Evolutionary conservation across 2,888 invertebrate species (phyloP), one percentile per base, ranked within the genome.

Genomic region (Harpalus rufipes): DNA sequence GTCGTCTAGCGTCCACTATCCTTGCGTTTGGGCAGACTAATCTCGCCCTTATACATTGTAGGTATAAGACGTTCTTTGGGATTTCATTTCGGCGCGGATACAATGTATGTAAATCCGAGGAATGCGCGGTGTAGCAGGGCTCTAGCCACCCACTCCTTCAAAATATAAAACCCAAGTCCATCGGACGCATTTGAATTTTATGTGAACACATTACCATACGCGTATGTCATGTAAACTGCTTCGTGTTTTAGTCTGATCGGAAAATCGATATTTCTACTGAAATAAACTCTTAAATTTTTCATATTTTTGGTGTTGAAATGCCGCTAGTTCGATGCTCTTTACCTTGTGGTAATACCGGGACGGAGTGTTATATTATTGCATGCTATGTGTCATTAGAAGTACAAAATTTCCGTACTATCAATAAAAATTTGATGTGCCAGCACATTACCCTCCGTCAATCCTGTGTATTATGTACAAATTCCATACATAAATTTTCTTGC

Each of bases 151-250:
- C 72, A 51, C 72, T 74, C 68, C 25, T 81, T 68, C 56, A 56
- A 68, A 68, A 82, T 82, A 82, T 82, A 82, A 82, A 82, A 68
- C 72, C 14, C 32, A 10, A 72, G 72, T 68, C 82, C 82, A 82
- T 58, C 56, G 82, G 72, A 68, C 82, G 51, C 82, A 82, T 82
- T 82, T 72, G 82, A 82, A 82, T 82, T 82, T 82, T 82, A 72
- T 82, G 72, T 82, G 74, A 39, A 21, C 61, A 61, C 61, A 83
- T 83, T 83, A 61, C 83, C 83, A 83, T 83, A 83, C 58, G 39
- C 83, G 72, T 83, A 83, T 51, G 83, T 83, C 83, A 83, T 74
- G 83, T 74, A 74, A 61, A 83, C 74, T 82, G 59, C 83, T 82
- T 8, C 58, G 58, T 44, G 58, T 83, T 72, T 72, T 61, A 58